Base-by-base conservation (phyloP, 23 tunicate genomes). In the Pegea sp. region DNA sequence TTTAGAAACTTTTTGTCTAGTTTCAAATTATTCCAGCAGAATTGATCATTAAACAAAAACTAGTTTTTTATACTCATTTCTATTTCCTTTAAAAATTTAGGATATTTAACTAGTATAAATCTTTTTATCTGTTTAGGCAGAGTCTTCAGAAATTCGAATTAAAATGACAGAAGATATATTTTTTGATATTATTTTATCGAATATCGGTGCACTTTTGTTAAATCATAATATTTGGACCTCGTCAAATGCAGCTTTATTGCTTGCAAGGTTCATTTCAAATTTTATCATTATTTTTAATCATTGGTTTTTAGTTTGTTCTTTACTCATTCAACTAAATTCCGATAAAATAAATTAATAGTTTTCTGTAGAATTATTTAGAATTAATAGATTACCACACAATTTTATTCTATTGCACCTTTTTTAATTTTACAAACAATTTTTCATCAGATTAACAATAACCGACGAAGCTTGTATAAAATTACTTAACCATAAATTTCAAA, bases 171-270 rank as follows among this genome's bases (percentile, higher is more conserved):
- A 54, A 2, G 75, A 81, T 50, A 20, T 53, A 5, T 81, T 71
- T 42, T 62, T 72, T 32, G 48, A 54, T 27, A 56, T 56, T 3
- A 66, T 65, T n/a, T 31, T 81, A 28, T 61, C 80, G 28, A 61
- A 51, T n/a, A 71, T 72, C 49, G 69, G 80, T 1, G 66, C 50
- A 30, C 48, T 81, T 4, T 52, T 81, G n/a, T 34, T 58, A 13
- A 66, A 56, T 29, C 75, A 81, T 54, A 72, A 81, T 62, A 60
- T 63, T 29, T 71, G 80, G 80, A 77, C 79, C 26, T 75, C 93
- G 32, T 64, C 86, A 3, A 81, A 81, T 61, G 75, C 80, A 19
- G 93, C 93, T 26, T 46, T 81, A 13, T 75, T 81, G 4, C 69
- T 81, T 19, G 93, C 93, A 33, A 81, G 93, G 93, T 79, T 5